A percentile compares a stretch with the other conserved stretches of the same genome.
Conservation (phyloP, 2,113 vertebrate species). For the Protomyctophum bolini region DNA sequence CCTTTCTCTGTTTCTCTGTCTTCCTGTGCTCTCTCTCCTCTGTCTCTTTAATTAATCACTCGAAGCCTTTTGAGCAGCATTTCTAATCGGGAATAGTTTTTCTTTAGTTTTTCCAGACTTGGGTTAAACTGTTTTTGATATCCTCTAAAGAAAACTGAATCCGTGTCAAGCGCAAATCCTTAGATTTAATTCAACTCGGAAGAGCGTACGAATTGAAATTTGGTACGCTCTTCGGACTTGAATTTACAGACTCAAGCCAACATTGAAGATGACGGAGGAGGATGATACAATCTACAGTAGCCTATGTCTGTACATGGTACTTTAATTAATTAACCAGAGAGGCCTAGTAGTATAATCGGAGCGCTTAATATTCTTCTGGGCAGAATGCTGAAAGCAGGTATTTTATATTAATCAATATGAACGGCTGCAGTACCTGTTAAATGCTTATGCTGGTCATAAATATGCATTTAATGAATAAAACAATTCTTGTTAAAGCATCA, state of each 20-base stretch:
- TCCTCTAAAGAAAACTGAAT: slow-evolving; percentile 15
- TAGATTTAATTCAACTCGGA: too few relatives aligned
- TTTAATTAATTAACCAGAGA: slow-evolving; percentile 27
- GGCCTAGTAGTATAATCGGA: slow-evolving; percentile 32
- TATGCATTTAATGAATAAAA: slow-evolving; percentile 69
- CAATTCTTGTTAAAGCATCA: slow-evolving; percentile 41
- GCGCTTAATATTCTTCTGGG: slow-evolving; percentile 13
- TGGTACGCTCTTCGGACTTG: too few relatives aligned
- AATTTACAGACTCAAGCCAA: too few relatives aligned
- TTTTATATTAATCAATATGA: slow-evolving; percentile 53
- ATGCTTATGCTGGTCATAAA: slow-evolving; percentile 79
- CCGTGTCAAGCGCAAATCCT: too few relatives aligned
- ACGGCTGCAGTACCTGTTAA: slow-evolving; percentile 47
- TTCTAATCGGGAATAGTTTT: slow-evolving; percentile 46
- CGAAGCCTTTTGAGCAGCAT: slow-evolving; percentile 58
- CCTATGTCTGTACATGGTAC: slow-evolving; percentile 55
- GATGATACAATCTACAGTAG: background rate
- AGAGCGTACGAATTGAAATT: too few relatives aligned
- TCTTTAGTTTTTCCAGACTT: slow-evolving; percentile 37
- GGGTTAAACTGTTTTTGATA: slow-evolving; percentile 22
- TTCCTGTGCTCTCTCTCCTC: background rate
- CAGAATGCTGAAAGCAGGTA: slow-evolving; percentile 55
- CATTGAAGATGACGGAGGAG: too few relatives aligned
- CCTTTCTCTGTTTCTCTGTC: slow-evolving; percentile 3
- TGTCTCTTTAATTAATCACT: slow-evolving; percentile 29